phyloP scores from a whole-genome alignment of 2,113 vertebrate species.

The Tachysurus fulvidraco region DNA sequence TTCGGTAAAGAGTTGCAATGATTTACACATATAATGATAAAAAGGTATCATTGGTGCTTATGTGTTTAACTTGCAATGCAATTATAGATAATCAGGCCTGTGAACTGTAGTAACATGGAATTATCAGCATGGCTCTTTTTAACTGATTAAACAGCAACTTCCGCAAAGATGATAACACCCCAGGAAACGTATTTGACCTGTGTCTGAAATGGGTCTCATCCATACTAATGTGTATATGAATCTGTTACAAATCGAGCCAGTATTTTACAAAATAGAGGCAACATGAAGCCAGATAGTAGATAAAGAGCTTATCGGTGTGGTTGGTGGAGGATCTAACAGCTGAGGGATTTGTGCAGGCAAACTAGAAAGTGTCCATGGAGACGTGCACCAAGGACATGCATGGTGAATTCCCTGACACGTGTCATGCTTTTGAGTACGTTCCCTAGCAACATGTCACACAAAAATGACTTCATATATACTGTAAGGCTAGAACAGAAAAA shows the following conservation, averaged over 20 bases:
- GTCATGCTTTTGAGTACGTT: slow-evolving; percentile 41
- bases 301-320: not conserved
- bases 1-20: slow-evolving; percentile 45
- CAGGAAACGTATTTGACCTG: not conserved
- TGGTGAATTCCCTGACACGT: not conserved
- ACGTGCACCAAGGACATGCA: slow-evolving; percentile 6
- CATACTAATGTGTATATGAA: not conserved
- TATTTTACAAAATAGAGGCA: not conserved
- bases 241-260: not conserved
- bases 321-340: slow-evolving; percentile 17
- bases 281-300: not conserved
- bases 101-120: slow-evolving; percentile 52
- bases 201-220: not conserved
- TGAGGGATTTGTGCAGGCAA: slow-evolving; percentile 10
- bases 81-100: slow-evolving; percentile 53
- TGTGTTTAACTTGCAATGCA: slow-evolving; percentile 56
- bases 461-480: slow-evolving; percentile 38
- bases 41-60: not conserved
- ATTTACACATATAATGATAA: slow-evolving; percentile 51
- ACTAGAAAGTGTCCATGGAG: slow-evolving; percentile 8
- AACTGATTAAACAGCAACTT: slow-evolving; percentile 40
- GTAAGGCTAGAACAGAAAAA: slow-evolving; percentile 3
- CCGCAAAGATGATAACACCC: slow-evolving; percentile 21
- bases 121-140: slow-evolving; percentile 23
- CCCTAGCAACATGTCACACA: slow-evolving; percentile 50